Evolutionary conservation across 1,140 invertebrate genomes (phyloP), one percentile per base, ranked within the genome.

Genomic region (Tribolium castaneum): DNA sequence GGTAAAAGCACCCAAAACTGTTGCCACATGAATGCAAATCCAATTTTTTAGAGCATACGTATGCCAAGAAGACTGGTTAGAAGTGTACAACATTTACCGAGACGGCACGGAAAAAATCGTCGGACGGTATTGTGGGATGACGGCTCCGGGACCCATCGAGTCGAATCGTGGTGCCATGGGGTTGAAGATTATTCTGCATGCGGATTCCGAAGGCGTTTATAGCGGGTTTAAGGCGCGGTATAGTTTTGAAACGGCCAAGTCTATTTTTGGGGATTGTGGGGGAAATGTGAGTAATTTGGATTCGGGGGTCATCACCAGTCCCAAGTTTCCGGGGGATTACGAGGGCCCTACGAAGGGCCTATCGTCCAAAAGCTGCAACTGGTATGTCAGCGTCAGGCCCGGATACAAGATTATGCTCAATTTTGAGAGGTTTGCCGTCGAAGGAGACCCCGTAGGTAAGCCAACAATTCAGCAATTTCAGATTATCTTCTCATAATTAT

Each of bases 21-120:
- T n/a, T n/a, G n/a, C n/a, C n/a, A n/a, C n/a, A n/a, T n/a, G n/a
- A n/a, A n/a, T n/a, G n/a, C n/a, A n/a, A n/a, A 30, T 30, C 6
- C 9, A 4, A 22, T 39, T 85, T 83, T n/a, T 16, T 83, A 94
- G 93, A 45, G 87, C 90, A 34, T 87, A 90, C n/a, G 88, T 91
- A 62, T 98, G 96, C 87, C 93, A 93, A 86, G 95, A 97, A 86
- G 96, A 98, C 86, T 98, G 95, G 95, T 88, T 98, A 78, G 96
- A 98, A 88, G 94, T 97, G 81, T 97, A 95, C 88, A 96, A 96
- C 84, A 90, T 96, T 78, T 96, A 95, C 80, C 90, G 91, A 77
- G 94, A 94, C 84, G 90, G 92, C 62, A 92, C 92, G 51, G 93
- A 95, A 82, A 93, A 93, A 82, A 90, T 96, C 77, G 91, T 97